Percentiles rank a stretch among this genome's conserved stretches.
Conservation (phyloP, 1,140 invertebrate genomes). For the Proctacanthus coquilletti region DNA sequence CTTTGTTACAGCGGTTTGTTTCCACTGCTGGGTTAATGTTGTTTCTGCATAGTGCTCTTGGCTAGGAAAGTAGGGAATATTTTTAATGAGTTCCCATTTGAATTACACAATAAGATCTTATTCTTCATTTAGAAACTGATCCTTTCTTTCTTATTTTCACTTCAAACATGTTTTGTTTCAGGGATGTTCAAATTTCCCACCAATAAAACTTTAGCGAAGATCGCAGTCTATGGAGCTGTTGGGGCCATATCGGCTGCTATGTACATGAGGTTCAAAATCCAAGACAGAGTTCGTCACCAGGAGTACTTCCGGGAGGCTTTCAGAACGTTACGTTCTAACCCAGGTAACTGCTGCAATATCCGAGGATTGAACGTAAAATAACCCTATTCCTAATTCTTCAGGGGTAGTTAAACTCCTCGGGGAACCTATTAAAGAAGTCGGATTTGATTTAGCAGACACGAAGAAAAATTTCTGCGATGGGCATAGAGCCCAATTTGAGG, state of each 20-base stretch:
- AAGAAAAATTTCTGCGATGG: constrained; percentile 37
- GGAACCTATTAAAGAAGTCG: constrained; percentile 44
- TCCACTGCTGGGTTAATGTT: too few species aligned
- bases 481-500: constrained; percentile 36
- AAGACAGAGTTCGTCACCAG: constrained; percentile 30
- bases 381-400: constrained; percentile 1
- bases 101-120: too few species aligned
- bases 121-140: too few species aligned
- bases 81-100: too few species aligned
- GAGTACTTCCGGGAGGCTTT: constrained; percentile 42
- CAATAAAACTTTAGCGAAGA: constrained; percentile 33
- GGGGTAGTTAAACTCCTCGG: constrained; percentile 41
- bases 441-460: constrained; percentile 37
- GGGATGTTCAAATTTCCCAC: constrained; percentile 13
- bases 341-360: constrained; percentile 14
- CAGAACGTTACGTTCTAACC: constrained; percentile 34
- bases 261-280: constrained; percentile 30
- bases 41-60: too few species aligned
- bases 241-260: constrained; percentile 30
- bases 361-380: too few species aligned
- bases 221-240: constrained; percentile 34
- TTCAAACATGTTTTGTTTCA: too few species aligned
- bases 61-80: too few species aligned
- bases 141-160: too few species aligned
- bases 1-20: too few species aligned